Evolutionary conservation across 2,888 invertebrate genomes (phyloP).

Genomic region (Dolichomitus sp.): DNA sequence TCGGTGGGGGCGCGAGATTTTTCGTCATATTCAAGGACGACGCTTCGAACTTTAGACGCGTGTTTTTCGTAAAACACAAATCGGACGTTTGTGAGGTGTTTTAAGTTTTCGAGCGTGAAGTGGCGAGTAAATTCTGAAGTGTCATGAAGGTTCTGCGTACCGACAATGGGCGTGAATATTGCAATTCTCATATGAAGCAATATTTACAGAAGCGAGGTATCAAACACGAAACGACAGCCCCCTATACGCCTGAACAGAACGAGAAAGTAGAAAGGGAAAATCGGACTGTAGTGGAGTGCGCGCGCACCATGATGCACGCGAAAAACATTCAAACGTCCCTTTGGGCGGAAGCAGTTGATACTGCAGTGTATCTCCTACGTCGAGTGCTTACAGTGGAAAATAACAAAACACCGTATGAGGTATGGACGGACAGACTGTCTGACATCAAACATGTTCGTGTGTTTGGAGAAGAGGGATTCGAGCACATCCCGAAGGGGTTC

Average conservation of each 20-base stretch:
- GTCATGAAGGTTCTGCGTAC: conserved; percentile 43
- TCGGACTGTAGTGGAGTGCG: conserved; percentile 58
- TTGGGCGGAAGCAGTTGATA: conserved; percentile 72
- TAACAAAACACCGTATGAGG: not conserved
- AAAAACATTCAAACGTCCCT: conserved; percentile 38
- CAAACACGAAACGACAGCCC: conserved; percentile 28
- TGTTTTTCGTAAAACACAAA: conserved; percentile 63
- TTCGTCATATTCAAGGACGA: conserved; percentile 59
- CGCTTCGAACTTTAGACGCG: conserved; percentile 23
- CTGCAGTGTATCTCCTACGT: conserved; percentile 70
- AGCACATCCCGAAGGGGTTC: conserved; percentile 55
- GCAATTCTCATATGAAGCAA: conserved; percentile 3
- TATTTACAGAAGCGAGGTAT: conserved; percentile 37
- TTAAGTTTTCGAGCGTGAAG: conserved; percentile 20
- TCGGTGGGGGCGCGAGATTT: conserved; percentile 22
- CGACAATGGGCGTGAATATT: conserved; percentile 61
- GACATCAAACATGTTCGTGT: not conserved
- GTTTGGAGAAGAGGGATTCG: conserved; percentile 22
- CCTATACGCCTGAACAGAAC: conserved; percentile 65
- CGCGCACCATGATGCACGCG: conserved; percentile 62
- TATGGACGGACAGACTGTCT: not conserved
- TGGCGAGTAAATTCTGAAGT: conserved; percentile 47
- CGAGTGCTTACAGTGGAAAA: not conserved
- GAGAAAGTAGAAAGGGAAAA: conserved; percentile 59
- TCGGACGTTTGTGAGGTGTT: conserved; percentile 59